Evolutionary conservation across 1,140 invertebrate genomes (phyloP).

Genomic region (Aphaenogaster floridana): DNA sequence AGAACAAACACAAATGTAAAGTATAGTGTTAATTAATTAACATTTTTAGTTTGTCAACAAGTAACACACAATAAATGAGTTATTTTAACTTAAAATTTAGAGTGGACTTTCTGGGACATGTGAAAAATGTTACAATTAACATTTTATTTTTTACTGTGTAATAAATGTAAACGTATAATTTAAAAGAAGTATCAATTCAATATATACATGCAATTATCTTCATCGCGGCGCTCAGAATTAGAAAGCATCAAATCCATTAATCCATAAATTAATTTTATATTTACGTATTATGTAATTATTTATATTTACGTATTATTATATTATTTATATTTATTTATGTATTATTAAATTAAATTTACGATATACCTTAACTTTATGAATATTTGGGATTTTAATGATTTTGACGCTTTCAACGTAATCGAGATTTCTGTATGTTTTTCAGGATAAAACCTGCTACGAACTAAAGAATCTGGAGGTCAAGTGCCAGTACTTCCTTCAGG

Average conservation of each 20-base stretch:
- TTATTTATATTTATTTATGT: background rate
- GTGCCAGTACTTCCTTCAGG: slow-evolving; percentile 91
- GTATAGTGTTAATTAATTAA: too few species aligned
- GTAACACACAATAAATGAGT: too few species aligned
- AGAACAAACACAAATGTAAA: too few species aligned
- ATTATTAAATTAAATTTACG: background rate
- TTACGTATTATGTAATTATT: too few species aligned
- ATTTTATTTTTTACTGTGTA: too few species aligned
- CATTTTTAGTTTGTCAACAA: too few species aligned
- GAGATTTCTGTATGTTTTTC: slow-evolving; percentile 30
- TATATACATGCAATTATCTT: background rate
- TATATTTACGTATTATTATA: too few species aligned
- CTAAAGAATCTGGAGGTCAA: slow-evolving; percentile 89
- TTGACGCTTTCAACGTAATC: background rate
- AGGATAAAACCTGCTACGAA: slow-evolving; percentile 88
- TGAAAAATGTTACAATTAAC: too few species aligned
- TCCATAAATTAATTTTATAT: background rate
- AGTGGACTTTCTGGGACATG: too few species aligned
- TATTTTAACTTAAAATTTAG: too few species aligned
- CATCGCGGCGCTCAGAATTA: background rate
- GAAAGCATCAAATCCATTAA: background rate
- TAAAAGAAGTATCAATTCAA: background rate
- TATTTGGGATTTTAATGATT: background rate
- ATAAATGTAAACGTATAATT: background rate
- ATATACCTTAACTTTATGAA: background rate